Percentiles rank a stretch among this genome's conserved stretches.
These are phyloP conservation scores for Mythimna vitellina DNA, from an alignment of 2,888 invertebrate species.

Conservation along the genomic window DNA sequence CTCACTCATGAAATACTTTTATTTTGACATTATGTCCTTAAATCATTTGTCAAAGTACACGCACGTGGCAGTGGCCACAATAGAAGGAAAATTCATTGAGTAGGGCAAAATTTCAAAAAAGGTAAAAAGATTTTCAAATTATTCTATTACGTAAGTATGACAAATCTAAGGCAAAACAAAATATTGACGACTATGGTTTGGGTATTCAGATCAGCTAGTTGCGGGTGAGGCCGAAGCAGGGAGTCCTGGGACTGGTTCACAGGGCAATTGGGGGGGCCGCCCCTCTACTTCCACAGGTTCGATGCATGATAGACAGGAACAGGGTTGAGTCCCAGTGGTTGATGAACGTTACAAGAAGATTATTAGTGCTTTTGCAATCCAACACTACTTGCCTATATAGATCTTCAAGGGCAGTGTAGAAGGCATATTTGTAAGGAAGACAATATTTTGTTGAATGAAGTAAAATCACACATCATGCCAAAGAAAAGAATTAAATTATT, in stretches of 20 bases:
- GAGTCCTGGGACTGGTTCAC: slow-evolving; percentile 79
- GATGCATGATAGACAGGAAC: slow-evolving; percentile 79
- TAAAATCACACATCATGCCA: background rate
- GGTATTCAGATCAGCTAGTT: slow-evolving; percentile 87
- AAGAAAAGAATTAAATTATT: background rate
- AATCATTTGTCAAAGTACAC: background rate
- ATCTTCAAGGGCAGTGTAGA: background rate
- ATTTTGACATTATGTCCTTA: too few species aligned
- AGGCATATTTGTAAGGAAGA: background rate
- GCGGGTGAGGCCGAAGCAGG: slow-evolving; percentile 84
- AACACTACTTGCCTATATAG: background rate
- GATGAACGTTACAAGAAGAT: slow-evolving; percentile 45
- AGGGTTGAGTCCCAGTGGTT: slow-evolving; percentile 44
- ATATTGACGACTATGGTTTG: slow-evolving; percentile 64
- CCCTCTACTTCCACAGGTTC: slow-evolving; percentile 86
- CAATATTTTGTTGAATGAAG: background rate
- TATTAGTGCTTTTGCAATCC: background rate
- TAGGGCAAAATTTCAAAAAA: too few species aligned
- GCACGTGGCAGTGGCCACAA: too few species aligned
- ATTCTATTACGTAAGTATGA: background rate
- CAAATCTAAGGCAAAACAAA: background rate
- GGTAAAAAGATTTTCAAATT: background rate
- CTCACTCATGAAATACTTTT: too few species aligned
- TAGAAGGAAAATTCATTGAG: too few species aligned
- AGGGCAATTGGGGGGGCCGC: slow-evolving; percentile 83